Conservation (phyloP, 2,888 invertebrate genomes). For the Sepiola atlantica region DNA sequence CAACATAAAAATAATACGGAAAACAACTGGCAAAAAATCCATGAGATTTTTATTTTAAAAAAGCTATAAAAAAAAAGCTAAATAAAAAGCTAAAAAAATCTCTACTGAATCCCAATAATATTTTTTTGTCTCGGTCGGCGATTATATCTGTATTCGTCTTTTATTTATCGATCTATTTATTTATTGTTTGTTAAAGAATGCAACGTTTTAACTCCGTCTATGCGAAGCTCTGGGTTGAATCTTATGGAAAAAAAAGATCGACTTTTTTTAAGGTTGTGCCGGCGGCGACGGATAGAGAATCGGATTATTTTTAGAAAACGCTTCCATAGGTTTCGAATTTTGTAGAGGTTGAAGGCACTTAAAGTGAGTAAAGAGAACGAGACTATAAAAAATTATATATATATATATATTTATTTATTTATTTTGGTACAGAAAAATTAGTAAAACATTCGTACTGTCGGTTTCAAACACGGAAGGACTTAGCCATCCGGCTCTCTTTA, state of each 20-base stretch:
- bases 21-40: not conserved
- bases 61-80: not conserved
- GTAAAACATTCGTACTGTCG: too few species aligned
- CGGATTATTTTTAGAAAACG: conserved; percentile 2
- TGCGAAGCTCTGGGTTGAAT: not conserved
- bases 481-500: too few species aligned
- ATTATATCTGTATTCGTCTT: not conserved
- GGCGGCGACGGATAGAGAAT: not conserved
- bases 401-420: too few species aligned
- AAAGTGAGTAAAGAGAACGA: not conserved
- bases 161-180: not conserved
- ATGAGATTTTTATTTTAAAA: not conserved
- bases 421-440: too few species aligned
- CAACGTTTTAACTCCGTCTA: not conserved
- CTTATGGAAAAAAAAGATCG: not conserved
- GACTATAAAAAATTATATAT: not conserved
- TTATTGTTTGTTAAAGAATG: not conserved
- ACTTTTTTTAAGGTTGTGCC: not conserved
- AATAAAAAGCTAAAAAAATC: not conserved
- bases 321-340: not conserved
- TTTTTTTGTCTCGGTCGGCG: not conserved
- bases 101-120: not conserved
- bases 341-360: not conserved
- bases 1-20: too few species aligned
- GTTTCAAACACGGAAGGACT: too few species aligned